phyloP scores from a whole-genome alignment of 53 echinoderm and acorn worm species.

The Luidia sarsii region DNA sequence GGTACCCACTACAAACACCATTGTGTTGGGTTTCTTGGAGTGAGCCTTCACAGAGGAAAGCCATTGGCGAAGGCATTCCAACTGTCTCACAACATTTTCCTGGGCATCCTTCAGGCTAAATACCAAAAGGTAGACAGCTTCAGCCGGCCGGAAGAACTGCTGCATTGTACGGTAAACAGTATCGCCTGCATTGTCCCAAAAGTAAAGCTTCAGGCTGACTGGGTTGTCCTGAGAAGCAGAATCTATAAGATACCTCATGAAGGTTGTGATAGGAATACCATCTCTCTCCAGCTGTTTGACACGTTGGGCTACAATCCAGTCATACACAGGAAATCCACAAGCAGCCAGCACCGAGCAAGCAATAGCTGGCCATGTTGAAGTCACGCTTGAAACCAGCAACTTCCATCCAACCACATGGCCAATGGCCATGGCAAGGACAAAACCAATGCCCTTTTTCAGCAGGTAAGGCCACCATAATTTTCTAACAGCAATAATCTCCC shows the following conservation, averaged over 20 bases:
- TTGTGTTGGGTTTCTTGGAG: slow-evolving; percentile 10
- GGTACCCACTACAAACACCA: slow-evolving; percentile 52
- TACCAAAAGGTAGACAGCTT: slow-evolving; percentile 51
- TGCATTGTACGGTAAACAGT: slow-evolving; percentile 52
- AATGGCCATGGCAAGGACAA: slow-evolving; percentile 16
- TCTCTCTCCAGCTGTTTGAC: slow-evolving; percentile 10
- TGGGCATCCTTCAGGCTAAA: slow-evolving; percentile 37
- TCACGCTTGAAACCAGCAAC: slow-evolving; percentile 2
- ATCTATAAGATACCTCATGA: slow-evolving; percentile 9
- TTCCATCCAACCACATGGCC: slow-evolving; percentile 44
- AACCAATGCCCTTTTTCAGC: slow-evolving; percentile 41
- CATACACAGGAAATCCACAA: slow-evolving; percentile 32
- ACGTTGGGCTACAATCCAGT: slow-evolving; percentile 14
- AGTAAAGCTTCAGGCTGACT: slow-evolving; percentile 31
- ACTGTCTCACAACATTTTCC: background rate
- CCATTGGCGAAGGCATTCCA: slow-evolving; percentile 38
- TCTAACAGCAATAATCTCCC: slow-evolving; percentile 6
- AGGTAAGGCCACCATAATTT: background rate
- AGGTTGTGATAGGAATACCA: slow-evolving; percentile 38
- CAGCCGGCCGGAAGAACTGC: slow-evolving; percentile 34
- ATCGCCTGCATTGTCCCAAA: slow-evolving; percentile 65
- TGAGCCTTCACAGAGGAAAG: slow-evolving; percentile 48
- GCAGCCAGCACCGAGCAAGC: slow-evolving; percentile 20
- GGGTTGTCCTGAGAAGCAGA: slow-evolving; percentile 14
- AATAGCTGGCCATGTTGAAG: background rate